Base-by-base conservation (phyloP, 2,113 vertebrate species). In the Burhinus oedicnemus region DNA sequence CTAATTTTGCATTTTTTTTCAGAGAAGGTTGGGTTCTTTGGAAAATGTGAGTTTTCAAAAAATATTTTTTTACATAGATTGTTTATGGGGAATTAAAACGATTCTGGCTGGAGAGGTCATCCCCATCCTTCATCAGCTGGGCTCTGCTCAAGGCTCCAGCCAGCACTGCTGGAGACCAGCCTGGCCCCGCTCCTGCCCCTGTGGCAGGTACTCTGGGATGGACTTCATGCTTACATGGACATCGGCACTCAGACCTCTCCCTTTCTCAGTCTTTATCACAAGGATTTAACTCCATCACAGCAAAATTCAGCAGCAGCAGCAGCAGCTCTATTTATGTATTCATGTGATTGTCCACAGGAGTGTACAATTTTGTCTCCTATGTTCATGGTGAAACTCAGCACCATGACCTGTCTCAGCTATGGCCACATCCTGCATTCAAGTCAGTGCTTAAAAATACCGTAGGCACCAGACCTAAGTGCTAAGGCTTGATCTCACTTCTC, bases 131-230 rank as follows among this genome's bases (percentile, higher is more conserved):
- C 12, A 25, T 45, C 20, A 38, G 11, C 40, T 61, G 29, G 29
- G 17, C 26, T 83, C 47, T 76, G 79, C 38, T 71, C 21, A 58
- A 68, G 65, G 16, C 23, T 12, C 18, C 1, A 2, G 11, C 18
- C 57, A 55, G 25, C 30, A n/a, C 32, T 51, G 58, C 80, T 89
- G 58, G 58, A 72, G 12, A 51, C 5, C 5, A 74, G 49, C 26
- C 58, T n/a, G n/a, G 8, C 36, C 51, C 26, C 2, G 3, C 7
- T 70, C 27, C 40, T 45, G 26, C 3, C 13, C 14, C 21, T 4
- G 1, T 0, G 0, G 51, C 34, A 58, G n/a, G 11, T 68, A 9
- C 16, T 45, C 66, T 76, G 71, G 25, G 25, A 7, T 3, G 8
- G 52, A 9, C 47, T 60, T n/a, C 22, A 60, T 5, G 29, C 12